Conservation (phyloP, 2,888 invertebrate genomes). For the Ormyrus labotus region DNA sequence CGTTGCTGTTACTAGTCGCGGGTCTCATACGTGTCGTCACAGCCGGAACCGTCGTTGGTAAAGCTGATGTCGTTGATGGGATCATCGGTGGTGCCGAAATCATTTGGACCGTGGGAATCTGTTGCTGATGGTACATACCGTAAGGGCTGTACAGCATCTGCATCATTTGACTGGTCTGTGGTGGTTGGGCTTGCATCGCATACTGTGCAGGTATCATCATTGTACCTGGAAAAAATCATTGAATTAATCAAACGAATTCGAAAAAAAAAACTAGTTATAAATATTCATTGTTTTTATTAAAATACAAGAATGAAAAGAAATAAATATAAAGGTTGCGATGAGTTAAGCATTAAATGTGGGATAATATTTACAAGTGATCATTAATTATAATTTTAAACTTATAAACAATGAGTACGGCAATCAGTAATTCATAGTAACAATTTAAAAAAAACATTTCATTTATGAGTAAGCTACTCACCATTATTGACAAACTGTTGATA, state of each 20-base stretch:
- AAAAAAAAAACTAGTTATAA: no score
- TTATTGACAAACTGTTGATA: constrained; percentile 80
- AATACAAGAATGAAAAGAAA: no score
- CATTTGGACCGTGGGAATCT: constrained; percentile 76
- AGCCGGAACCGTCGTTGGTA: constrained; percentile 65
- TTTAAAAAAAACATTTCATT: no score
- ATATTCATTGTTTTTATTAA: no score
- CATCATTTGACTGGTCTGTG: constrained; percentile 78
- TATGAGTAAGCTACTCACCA: constrained; percentile 61
- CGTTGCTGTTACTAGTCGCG: constrained; percentile 53
- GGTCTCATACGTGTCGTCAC: constrained; percentile 58
- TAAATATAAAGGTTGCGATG: no score
- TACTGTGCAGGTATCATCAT: constrained; percentile 77
- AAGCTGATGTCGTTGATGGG: constrained; percentile 70
- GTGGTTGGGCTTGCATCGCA: constrained; percentile 73
- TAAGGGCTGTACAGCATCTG: constrained; percentile 77
- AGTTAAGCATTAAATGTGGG: no score
- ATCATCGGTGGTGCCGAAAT: constrained; percentile 74
- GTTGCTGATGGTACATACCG: constrained; percentile 78
- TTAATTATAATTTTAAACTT: no score
- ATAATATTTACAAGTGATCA: no score
- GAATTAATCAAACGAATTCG: no score
- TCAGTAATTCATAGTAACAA: no score
- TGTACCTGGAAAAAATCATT: constrained; percentile 62
- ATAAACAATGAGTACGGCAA: no score